These are phyloP conservation scores for Notothenia rossii DNA, from an alignment of 2,113 vertebrate genomes.

Conservation along the genomic window DNA sequence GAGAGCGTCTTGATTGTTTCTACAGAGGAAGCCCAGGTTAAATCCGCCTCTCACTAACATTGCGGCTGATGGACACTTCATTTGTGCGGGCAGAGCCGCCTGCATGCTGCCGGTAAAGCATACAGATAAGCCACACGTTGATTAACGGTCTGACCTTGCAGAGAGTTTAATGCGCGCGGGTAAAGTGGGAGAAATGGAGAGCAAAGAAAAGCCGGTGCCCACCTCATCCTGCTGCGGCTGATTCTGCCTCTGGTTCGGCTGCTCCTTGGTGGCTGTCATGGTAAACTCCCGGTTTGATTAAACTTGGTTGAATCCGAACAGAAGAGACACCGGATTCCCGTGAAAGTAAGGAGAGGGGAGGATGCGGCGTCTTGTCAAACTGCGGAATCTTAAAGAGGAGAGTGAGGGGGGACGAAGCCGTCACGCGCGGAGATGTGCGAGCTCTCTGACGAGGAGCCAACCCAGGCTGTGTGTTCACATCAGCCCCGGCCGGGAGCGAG, in stretches of 20 bases:
- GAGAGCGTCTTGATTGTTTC: constrained; percentile 32
- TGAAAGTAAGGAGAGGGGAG: constrained; percentile 13
- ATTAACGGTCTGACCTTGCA: constrained; percentile 13
- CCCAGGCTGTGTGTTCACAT: constrained; percentile 55
- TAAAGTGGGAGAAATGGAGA: constrained; percentile 51
- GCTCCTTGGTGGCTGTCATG: constrained; percentile 93
- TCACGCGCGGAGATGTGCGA: constrained; percentile 63
- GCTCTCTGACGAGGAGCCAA: constrained; percentile 57
- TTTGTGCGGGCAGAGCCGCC: neutral
- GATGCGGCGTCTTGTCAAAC: constrained; percentile 55
- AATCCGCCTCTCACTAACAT: neutral
- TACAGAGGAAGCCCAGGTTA: constrained; percentile 32
- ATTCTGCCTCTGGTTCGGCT: constrained; percentile 83
- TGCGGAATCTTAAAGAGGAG: constrained; percentile 70
- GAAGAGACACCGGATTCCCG: constrained; percentile 65
- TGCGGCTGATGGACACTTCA: neutral
- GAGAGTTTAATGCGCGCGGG: neutral
- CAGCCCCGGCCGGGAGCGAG: constrained; percentile 10
- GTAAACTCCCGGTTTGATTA: constrained; percentile 62
- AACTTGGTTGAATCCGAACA: constrained; percentile 60
- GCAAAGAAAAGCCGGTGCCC: constrained; percentile 40
- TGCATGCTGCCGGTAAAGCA: neutral
- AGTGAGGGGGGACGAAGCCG: constrained; percentile 55
- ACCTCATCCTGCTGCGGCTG: constrained; percentile 88
- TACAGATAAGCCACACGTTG: neutral